Evolutionary conservation across 2,113 vertebrate species (phyloP), one percentile per base, ranked within the genome.

Genomic region (Progne subis): DNA sequence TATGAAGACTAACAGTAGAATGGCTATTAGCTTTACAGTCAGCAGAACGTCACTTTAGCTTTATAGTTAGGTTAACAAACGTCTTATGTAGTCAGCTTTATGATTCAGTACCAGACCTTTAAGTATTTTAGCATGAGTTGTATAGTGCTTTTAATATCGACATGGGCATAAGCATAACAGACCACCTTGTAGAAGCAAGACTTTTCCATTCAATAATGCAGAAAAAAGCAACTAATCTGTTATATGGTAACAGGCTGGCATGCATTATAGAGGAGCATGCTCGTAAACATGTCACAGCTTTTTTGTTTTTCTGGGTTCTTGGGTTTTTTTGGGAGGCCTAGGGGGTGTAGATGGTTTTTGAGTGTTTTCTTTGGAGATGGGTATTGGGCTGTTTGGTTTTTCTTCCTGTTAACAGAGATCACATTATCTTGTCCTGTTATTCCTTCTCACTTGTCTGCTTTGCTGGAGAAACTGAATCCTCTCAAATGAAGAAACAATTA

Each of bases 341-440:
- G 13, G 26, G 34, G 5, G 2, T 39, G 11, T 55, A 3, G 8
- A 29, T 1, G 0, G 4, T 67, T 67, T 82, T 21, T 12, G 29
- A 17, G 2, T 23, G 12, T n/a, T 83, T 69, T 77, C 10, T 56
- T 70, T 50, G 31, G 24, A 23, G 10, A 25, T 65, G 12, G 12
- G 6, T 2, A 61, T 72, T 65, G 13, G 3, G 11, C 49, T 2
- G 0, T 69, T 77, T 18, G 14, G 0, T 0, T 3, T 69, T 65
- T 59, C 59, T 69, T 74, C 10, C 13, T 80, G 12, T 57, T 67
- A 49, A 14, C 12, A 78, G 52, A 52, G 32, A 46, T 75, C 32
- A 25, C 28, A 44, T 4, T 77, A 37, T 49, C 28, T 71, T 72
- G 5, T 19, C 11, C 18, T 80, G 28, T 26, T 82, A 4, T 71